A percentile compares a stretch with the other conserved stretches of the same genome.
Conservation (phyloP, 92 coral and sea anemone genomes). For the Montipora capitata region DNA sequence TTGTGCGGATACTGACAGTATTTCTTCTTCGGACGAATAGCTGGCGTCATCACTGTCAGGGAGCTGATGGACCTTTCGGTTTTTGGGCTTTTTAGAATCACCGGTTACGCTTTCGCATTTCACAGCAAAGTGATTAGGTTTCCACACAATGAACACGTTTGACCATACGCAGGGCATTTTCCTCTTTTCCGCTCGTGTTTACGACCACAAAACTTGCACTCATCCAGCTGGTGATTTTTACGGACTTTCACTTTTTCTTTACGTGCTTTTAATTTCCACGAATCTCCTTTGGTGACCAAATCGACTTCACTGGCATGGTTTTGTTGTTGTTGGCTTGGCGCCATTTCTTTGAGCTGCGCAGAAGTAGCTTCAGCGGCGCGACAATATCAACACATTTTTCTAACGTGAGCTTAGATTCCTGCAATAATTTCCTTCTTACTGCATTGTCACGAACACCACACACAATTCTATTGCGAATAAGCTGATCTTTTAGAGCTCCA, state of each 20-base stretch:
- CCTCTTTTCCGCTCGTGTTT: conserved; percentile 37
- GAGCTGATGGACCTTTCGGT: no score
- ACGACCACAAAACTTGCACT: conserved; percentile 42
- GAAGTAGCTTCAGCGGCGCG: conserved; percentile 57
- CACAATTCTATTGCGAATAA: no score
- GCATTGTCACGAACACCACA: no score
- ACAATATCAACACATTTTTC: conserved; percentile 57
- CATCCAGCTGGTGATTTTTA: background rate
- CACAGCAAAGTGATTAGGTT: conserved; percentile 43
- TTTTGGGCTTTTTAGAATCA: no score
- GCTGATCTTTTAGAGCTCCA: no score
- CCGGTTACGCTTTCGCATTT: conserved; percentile 11
- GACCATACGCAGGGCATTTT: conserved; percentile 68
- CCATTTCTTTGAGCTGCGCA: conserved; percentile 41
- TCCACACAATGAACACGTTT: conserved; percentile 41
- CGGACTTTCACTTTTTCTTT: no score
- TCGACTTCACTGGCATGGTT: background rate
- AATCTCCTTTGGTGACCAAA: background rate
- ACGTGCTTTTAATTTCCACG: background rate
- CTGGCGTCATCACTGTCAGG: no score
- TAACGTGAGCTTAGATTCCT: background rate
- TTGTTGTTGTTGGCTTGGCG: conserved; percentile 14
- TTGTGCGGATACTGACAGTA: no score
- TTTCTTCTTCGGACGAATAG: background rate
- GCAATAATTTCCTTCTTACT: no score